Evolutionary conservation across 2,797 vertebrate genomes (phyloP), one percentile per base, ranked within the genome.

Genomic region (Hoplostethus atlanticus): DNA sequence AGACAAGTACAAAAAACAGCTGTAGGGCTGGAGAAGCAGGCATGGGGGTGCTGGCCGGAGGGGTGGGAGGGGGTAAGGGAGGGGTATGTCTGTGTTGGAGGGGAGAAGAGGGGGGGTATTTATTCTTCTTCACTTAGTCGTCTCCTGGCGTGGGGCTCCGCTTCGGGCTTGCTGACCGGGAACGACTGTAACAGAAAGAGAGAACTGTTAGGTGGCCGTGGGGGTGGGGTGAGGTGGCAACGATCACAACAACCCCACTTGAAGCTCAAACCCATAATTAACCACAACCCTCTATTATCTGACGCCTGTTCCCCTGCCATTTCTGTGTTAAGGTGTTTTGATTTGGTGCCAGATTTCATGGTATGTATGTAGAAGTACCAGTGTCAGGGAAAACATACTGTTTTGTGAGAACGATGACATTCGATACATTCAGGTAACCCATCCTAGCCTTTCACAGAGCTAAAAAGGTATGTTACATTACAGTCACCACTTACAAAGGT

Each of bases 121-220:
- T 64, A 52, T 66, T 84, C 83, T 78, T 89, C 90, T 79, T 90
- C 83, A 57, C 55, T 94, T 90, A 92, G 84, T 91, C 89, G 2
- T 81, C 88, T 48, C 86, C 90, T 50, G 92, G 92, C 5, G 89
- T 91, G 6, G 91, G 70, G 76, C 92, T 94, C 83, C 92, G 90
- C 86, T 90, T 83, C 69, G 87, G 91, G 83, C 84, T 94, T 82
- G 90, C 87, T 63, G 94, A 92, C 66, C 93, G 91, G 93, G 94
- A 95, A 83, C 92, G 93, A 91, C 94, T 95, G 92, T 89, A 94
- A 94, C 87, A 90, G 62, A 94, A 79, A 92, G 12, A 62, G 21
- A 83, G n/a, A n/a, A 1, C 57, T 54, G 82, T 94, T 84, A 91
- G 77, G 15, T 30, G 0, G 74, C 73, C 11, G 68, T 42, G 88